Evolutionary conservation across 2,113 vertebrate species (phyloP).

Genomic region (Bostrychus sinensis): DNA sequence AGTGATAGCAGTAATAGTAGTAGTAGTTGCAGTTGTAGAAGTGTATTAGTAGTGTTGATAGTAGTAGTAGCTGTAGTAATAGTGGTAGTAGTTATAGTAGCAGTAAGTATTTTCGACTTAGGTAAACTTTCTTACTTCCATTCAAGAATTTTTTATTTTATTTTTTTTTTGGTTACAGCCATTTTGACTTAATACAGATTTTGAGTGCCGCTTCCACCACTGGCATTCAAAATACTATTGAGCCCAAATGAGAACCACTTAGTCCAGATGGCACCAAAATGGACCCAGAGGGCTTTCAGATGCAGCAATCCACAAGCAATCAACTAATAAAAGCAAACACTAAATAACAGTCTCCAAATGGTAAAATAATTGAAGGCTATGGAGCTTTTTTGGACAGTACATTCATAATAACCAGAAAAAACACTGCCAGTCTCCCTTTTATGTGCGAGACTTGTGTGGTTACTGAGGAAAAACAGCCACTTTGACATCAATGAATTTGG

Average conservation of each 20-base stretch:
- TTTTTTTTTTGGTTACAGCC: too few relatives aligned
- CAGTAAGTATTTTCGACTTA: too few relatives aligned
- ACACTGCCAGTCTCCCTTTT: background rate
- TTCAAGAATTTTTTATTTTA: too few relatives aligned
- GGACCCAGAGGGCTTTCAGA: background rate
- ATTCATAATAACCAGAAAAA: background rate
- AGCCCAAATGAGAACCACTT: background rate
- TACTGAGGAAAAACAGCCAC: conserved; percentile 5
- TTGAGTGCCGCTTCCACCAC: too few relatives aligned
- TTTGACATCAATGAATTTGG: conserved; percentile 9
- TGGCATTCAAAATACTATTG: background rate
- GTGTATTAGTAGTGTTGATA: too few relatives aligned
- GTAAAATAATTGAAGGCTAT: background rate
- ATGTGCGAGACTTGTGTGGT: background rate
- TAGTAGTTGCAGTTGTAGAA: too few relatives aligned
- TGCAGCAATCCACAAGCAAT: background rate
- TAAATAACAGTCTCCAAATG: background rate
- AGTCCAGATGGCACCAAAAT: background rate
- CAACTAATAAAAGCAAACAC: background rate
- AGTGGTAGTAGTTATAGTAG: too few relatives aligned
- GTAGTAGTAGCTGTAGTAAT: too few relatives aligned
- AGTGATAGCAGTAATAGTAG: too few relatives aligned
- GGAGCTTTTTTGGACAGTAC: background rate
- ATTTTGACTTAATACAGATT: too few relatives aligned
- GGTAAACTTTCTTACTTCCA: too few relatives aligned